Evolutionary conservation across 1,140 invertebrate genomes (phyloP).

Genomic region (Anagrus nilaparvatae): DNA sequence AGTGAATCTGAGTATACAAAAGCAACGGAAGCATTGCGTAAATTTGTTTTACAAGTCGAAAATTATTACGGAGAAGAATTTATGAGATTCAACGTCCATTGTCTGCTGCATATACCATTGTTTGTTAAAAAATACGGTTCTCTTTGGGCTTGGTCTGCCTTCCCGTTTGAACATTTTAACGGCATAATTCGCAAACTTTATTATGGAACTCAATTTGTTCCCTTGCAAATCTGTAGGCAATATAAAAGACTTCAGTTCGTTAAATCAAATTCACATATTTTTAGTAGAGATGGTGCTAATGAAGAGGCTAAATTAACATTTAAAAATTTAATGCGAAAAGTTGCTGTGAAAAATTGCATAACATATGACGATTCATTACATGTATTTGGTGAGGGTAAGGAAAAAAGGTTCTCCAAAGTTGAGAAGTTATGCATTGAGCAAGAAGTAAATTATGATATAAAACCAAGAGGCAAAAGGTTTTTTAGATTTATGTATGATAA

Average conservation of each 20-base stretch:
- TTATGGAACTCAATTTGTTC: neutral
- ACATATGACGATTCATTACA: no score
- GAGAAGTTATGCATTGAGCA: no score
- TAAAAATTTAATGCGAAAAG: no score
- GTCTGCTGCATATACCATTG: conserved; percentile 11
- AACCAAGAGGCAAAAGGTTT: no score
- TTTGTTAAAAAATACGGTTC: neutral
- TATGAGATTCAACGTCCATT: conserved; percentile 14
- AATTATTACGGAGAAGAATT: conserved; percentile 4
- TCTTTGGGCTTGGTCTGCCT: neutral
- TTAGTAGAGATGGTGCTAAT: neutral
- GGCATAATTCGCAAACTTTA: neutral
- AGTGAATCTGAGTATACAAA: neutral
- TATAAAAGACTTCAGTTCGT: neutral
- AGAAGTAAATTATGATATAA: no score
- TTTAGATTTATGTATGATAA: no score
- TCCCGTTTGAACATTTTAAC: neutral
- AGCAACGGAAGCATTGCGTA: neutral
- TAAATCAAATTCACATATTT: neutral
- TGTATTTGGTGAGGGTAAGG: no score
- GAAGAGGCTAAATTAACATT: no score
- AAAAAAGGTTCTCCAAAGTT: no score
- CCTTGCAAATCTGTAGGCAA: neutral
- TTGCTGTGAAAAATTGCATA: no score
- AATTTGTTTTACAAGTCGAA: conserved; percentile 10